phyloP scores from a whole-genome alignment of 2,113 vertebrate species.

The Elgaria multicarinata region DNA sequence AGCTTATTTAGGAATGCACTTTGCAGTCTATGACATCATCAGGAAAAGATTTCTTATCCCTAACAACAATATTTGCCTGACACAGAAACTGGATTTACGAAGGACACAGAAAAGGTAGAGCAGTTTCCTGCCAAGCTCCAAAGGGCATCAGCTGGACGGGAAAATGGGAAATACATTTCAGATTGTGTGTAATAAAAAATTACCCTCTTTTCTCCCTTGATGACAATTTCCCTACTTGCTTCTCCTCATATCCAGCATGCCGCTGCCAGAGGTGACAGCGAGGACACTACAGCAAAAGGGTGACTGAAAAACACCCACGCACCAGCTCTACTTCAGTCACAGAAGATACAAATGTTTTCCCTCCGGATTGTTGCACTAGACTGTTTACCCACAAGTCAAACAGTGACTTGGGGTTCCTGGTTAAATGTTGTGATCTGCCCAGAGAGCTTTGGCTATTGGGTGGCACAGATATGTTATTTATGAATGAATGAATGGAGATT shows the following conservation, averaged over 20 bases:
- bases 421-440: not conserved
- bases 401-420: not conserved
- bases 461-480: too few species aligned
- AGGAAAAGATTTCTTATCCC: not conserved
- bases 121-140: not conserved
- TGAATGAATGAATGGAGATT: not conserved
- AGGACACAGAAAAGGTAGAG: not conserved
- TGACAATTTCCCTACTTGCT: not conserved
- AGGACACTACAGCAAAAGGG: not conserved
- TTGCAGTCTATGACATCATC: not conserved
- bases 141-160: not conserved
- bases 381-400: not conserved
- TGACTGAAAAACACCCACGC: not conserved
- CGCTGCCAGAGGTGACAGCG: not conserved
- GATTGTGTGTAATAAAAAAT: not conserved
- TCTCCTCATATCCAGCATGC: not conserved
- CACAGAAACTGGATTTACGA: not conserved
- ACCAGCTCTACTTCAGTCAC: too few species aligned
- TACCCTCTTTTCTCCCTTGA: not conserved
- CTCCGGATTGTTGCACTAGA: not conserved
- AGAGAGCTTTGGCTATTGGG: too few species aligned
- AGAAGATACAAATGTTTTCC: not conserved
- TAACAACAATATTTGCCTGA: not conserved
- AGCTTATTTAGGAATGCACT: not conserved
- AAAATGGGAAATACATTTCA: not conserved